Base-by-base conservation (phyloP, 2,888 invertebrate genomes). In the Tricholauxania praeusta region DNA sequence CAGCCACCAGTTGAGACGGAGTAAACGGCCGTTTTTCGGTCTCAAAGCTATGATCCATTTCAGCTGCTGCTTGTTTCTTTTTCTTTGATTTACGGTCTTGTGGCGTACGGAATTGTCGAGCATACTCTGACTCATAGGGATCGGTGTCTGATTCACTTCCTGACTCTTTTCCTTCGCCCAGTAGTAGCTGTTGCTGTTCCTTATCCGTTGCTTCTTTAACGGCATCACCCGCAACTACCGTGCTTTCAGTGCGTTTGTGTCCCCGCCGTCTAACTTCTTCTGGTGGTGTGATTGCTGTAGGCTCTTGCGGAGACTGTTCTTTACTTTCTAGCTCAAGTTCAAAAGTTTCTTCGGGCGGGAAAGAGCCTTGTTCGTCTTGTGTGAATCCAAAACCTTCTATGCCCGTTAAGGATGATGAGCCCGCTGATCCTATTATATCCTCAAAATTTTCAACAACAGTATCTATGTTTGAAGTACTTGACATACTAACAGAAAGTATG, bases 161-260 rank as follows among this genome's bases (percentile, higher is more conserved):
- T 49, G 88, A 88, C 76, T 87, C 88, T 59, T 87, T 88, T 12
- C 83, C 84, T 55, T 88, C 87, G 47, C 83, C 80, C 73, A 80
- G 32, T 69, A 82, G 75, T 3, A 69, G 72, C 22, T 78, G 71
- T 2, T 71, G 52, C 7, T 39, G n/a, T 7, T 85, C 85, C 32
- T 84, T 85, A 3, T 86, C 85, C 2, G 78, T 39, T 17, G 82
- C 71, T 17, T 78, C 79, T 72, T 84, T 84, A 15, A 82, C 47
- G 0, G 81, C 80, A 12, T 86, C 86, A 3, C 78, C 81, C 3
- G 79, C 77, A 28, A 84, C 78, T 2, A 85, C 86, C 8, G 89
- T 89, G 77, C 91, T 91, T 75, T 91, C 91, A 72, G 86, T 88
- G 19, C 91, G 87, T 74, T 90, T 88, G 75, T 91, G 91, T 4